Conservation (phyloP, 92 coral and sea anemone genomes). For the Muricea muricata region DNA sequence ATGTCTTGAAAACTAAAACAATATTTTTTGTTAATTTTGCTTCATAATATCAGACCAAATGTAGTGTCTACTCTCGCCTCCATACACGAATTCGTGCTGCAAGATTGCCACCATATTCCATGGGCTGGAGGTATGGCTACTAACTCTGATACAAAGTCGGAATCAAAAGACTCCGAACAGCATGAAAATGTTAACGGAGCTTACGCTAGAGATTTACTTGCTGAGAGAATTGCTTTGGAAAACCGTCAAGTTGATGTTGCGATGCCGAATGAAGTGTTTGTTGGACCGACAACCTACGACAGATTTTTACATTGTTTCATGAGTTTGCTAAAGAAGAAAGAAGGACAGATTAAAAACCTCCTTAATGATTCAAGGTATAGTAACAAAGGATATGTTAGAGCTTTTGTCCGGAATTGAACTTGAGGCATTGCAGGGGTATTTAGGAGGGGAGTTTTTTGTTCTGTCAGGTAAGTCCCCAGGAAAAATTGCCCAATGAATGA, state of each 20-base stretch:
- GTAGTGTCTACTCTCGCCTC: constrained; percentile 87
- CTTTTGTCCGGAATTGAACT: too few species aligned
- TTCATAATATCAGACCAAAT: constrained; percentile 72
- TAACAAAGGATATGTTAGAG: too few species aligned
- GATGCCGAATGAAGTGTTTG: constrained; percentile 77
- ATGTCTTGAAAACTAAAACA: background rate
- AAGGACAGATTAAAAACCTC: background rate
- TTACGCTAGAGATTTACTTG: constrained; percentile 46
- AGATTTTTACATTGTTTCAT: constrained; percentile 94
- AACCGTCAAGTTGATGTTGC: constrained; percentile 72
- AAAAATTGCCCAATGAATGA: too few species aligned
- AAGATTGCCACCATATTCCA: constrained; percentile 96
- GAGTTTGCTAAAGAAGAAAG: constrained; percentile 81
- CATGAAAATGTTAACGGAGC: background rate
- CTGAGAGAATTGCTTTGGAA: constrained; percentile 80
- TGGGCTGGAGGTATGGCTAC: constrained; percentile 79
- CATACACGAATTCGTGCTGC: constrained; percentile 89
- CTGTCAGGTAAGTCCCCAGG: too few species aligned
- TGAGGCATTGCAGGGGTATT: too few species aligned
- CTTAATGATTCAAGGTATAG: constrained; percentile 20
- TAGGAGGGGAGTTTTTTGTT: too few species aligned
- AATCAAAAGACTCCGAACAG: constrained; percentile 72
- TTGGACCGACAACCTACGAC: constrained; percentile 93
- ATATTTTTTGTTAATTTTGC: background rate
- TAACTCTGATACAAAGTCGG: background rate